Evolutionary conservation across 2,888 invertebrate genomes (phyloP).

Genomic region (Idaea straminata): DNA sequence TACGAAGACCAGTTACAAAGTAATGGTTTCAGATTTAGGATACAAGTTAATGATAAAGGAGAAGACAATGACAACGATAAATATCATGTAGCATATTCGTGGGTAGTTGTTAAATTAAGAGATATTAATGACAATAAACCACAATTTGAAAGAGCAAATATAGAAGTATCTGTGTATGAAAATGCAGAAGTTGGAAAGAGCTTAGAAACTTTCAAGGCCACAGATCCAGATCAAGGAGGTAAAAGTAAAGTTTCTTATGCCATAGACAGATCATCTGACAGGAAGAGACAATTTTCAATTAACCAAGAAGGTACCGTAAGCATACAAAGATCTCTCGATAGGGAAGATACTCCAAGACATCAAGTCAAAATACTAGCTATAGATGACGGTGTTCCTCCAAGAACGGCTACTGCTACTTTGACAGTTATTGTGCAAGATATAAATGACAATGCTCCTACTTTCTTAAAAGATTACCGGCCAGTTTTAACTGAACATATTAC

Average conservation of each 20-base stretch:
- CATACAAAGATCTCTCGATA: slow-evolving; percentile 94
- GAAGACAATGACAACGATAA: slow-evolving; percentile 98
- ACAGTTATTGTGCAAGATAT: slow-evolving; percentile 97
- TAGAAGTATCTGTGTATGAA: slow-evolving; percentile 94
- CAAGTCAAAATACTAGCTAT: slow-evolving; percentile 97
- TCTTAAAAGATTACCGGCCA: slow-evolving; percentile 94
- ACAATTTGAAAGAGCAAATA: slow-evolving; percentile 94
- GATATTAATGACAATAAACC: slow-evolving; percentile 99
- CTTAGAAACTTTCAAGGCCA: slow-evolving; percentile 96
- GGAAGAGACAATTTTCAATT: slow-evolving; percentile 95
- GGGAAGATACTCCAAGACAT: slow-evolving; percentile 97
- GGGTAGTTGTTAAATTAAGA: slow-evolving; percentile 94
- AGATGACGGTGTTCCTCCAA: slow-evolving; percentile 95
- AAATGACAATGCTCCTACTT: slow-evolving; percentile 96
- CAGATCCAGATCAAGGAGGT: slow-evolving; percentile 97
- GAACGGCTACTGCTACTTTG: slow-evolving; percentile 95
- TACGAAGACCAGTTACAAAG: slow-evolving; percentile 97
- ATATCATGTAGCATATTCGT: slow-evolving; percentile 97
- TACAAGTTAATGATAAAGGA: slow-evolving; percentile 96
- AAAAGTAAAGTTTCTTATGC: slow-evolving; percentile 95
- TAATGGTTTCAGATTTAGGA: slow-evolving; percentile 96
- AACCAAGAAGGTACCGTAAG: slow-evolving; percentile 97
- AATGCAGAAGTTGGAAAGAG: slow-evolving; percentile 95
- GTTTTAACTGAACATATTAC: slow-evolving; percentile 96
- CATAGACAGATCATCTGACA: slow-evolving; percentile 94